Evolutionary conservation across 2,888 invertebrate species (phyloP), one percentile per base, ranked within the genome.

Genomic region (Chirona hameri): DNA sequence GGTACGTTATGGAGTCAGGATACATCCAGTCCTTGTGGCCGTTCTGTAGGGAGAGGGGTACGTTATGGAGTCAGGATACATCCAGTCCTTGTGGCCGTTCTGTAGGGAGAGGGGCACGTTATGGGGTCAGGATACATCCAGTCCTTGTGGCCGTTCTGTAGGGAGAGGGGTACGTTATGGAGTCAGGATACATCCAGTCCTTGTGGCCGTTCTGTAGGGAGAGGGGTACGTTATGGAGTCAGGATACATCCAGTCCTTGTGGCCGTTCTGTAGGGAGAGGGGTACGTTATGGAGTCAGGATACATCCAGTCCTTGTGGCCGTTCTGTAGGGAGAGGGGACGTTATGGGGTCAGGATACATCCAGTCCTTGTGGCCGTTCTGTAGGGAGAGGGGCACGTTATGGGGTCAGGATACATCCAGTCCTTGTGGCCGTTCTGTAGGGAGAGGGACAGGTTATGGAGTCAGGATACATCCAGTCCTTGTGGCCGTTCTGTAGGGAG

Each of bases 11-110:
- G 39, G 7, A 7, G 39, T 39, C 39, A 39, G 39, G 39, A 39
- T 90, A 92, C 85, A 96, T 94, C 94, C 97, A 96, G 88, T 98
- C 98, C 86, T 93, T 92, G 88, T 98, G 98, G 1, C 95, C 95
- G 86, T 90, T 89, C 90, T 90, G 60, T 15, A 15, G 57, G 24
- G 39, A 39, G 39, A 39, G 39, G 39, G 39, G 39, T 7, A 39
- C 4, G 39, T 39, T 7, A 39, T 39, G 39, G 7, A 7, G 39
- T 39, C 39, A 39, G 39, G 39, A 39, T 90, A 92, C 85, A 96
- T 94, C 94, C 97, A 96, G 88, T 98, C 98, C 86, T 93, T 92
- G 88, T 98, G 98, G 1, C 95, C 95, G 86, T 90, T 89, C 90
- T 90, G 60, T 15, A 15, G 57, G 24, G 39, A 39, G 39, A 39